These are phyloP conservation scores for Gobiocypris rarus DNA, from an alignment of 2,113 vertebrate species.

Conservation along the genomic window DNA sequence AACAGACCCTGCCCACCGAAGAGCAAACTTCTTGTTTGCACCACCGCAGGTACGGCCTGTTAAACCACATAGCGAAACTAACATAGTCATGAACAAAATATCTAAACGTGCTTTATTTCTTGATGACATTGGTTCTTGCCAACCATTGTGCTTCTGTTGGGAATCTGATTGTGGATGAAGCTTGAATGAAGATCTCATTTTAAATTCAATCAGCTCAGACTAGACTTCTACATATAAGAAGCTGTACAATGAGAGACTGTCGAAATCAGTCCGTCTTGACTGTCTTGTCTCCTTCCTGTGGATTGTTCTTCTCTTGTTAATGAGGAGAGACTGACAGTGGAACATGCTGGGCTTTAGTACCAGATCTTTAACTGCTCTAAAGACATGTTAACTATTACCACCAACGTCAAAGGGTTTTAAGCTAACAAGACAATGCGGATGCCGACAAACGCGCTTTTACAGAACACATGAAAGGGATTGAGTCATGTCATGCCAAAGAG, in stretches of 20 bases:
- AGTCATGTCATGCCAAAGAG: background rate
- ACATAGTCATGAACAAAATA: background rate
- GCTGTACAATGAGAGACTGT: conserved; percentile 19
- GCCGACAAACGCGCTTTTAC: conserved; percentile 48
- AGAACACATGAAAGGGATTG: conserved; percentile 17
- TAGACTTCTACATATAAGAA: conserved; percentile 17
- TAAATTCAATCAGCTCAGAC: conserved; percentile 25
- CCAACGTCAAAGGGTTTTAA: conserved; percentile 27
- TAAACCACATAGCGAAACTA: background rate
- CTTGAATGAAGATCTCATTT: conserved; percentile 41
- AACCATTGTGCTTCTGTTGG: background rate
- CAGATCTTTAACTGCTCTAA: conserved; percentile 40
- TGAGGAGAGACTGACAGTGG: conserved; percentile 34
- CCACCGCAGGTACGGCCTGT: background rate
- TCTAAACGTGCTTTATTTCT: background rate
- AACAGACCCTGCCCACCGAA: conserved; percentile 22
- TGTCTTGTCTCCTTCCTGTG: conserved; percentile 57
- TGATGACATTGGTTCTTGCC: background rate
- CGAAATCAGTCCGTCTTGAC: conserved; percentile 30
- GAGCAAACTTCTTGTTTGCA: conserved; percentile 9
- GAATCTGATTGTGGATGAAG: conserved; percentile 19
- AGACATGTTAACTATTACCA: conserved; percentile 60
- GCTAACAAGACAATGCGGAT: conserved; percentile 27
- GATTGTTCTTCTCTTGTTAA: conserved; percentile 52
- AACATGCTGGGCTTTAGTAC: conserved; percentile 35